phyloP scores from a whole-genome alignment of 1,140 invertebrate species.

The Drosophila rufa region DNA sequence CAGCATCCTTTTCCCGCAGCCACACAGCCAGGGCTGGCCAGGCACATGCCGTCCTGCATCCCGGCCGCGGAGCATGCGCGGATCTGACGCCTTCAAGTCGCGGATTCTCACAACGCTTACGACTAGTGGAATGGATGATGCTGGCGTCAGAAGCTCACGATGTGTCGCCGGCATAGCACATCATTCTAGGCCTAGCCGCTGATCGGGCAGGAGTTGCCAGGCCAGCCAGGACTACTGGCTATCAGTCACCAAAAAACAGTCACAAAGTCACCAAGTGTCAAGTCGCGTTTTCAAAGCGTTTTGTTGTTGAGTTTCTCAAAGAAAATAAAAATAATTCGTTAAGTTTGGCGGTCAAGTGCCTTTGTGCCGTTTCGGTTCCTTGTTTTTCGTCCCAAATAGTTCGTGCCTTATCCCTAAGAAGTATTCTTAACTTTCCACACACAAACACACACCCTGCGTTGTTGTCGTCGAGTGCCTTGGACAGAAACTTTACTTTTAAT shows the following conservation, averaged over 20 bases:
- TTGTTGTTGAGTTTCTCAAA: constrained; percentile 62
- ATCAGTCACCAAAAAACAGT: constrained; percentile 23
- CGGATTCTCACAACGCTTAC: constrained; percentile 74
- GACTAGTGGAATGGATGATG: constrained; percentile 84
- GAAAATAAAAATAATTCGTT: constrained; percentile 30
- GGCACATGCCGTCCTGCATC: constrained; percentile 34
- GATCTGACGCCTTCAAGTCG: constrained; percentile 34
- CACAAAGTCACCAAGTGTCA: constrained; percentile 20
- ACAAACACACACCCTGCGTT: constrained; percentile 41
- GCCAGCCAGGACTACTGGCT: constrained; percentile 19
- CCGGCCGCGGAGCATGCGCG: constrained; percentile 71
- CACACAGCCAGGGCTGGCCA: constrained; percentile 4
- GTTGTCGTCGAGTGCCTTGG: constrained; percentile 75
- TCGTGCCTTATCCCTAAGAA: constrained; percentile 68
- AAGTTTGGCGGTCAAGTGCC: constrained; percentile 58
- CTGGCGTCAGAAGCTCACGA: constrained; percentile 80
- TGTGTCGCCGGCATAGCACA: constrained; percentile 83
- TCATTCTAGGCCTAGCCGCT: constrained; percentile 85
- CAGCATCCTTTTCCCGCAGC: constrained; percentile 50
- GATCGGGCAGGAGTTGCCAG: constrained; percentile 83
- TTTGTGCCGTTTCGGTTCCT: constrained; percentile 43
- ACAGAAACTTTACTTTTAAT: constrained; percentile 52
- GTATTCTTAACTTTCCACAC: constrained; percentile 19
- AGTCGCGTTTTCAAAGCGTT: constrained; percentile 64
- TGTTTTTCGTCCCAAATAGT: constrained; percentile 41